These are phyloP conservation scores for Pipistrellus nathusii DNA, from an alignment of 2,797 vertebrate species.

Conservation along the genomic window DNA sequence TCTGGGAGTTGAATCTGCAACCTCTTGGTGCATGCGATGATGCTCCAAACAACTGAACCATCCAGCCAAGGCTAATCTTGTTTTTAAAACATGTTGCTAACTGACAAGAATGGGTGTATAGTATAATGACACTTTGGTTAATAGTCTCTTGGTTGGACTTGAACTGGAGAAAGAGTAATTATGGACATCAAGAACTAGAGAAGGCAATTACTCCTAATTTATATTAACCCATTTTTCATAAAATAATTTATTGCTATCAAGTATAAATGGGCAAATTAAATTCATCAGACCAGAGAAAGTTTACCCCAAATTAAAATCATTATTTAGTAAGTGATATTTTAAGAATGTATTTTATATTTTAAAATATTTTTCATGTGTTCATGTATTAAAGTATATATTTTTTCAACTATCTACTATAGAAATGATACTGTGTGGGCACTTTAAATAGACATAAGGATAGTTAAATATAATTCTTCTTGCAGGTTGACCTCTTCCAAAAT, in stretches of 20 bases:
- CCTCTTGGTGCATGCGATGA: background rate
- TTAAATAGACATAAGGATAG: background rate
- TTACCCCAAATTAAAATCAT: constrained; percentile 1
- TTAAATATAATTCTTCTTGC: background rate
- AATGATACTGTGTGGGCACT: background rate
- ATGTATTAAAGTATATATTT: background rate
- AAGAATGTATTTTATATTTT: background rate
- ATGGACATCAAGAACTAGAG: background rate
- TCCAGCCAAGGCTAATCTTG: background rate
- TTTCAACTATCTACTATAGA: background rate
- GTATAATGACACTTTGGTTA: background rate
- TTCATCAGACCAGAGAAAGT: background rate
- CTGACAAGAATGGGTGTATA: background rate
- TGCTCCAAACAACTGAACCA: background rate
- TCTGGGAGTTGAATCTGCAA: background rate
- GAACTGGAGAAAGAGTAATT: background rate
- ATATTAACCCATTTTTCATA: background rate
- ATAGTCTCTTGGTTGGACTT: background rate
- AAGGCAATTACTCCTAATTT: constrained; percentile 5
- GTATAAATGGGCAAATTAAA: background rate
- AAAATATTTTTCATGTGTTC: background rate
- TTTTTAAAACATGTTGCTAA: background rate
- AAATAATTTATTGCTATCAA: background rate
- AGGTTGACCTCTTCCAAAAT: background rate
- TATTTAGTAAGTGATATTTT: constrained; percentile 19